Evolutionary conservation across 1,140 invertebrate species (phyloP).

Genomic region (Heliconius hewitsoni): DNA sequence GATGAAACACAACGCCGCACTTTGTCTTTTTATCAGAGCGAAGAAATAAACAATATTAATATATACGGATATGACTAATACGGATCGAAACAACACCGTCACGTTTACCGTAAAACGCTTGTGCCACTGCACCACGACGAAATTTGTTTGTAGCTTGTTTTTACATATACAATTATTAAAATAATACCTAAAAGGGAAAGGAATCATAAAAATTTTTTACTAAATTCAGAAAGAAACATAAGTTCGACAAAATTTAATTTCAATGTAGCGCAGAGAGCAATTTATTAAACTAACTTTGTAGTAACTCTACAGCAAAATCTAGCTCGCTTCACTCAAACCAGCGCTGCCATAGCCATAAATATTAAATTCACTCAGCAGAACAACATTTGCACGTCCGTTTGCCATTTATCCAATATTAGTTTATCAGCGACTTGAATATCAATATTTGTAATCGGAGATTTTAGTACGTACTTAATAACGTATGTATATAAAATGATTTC

Average conservation of each 20-base stretch:
- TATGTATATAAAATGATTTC: not conserved
- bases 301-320: conserved; percentile 5
- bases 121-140: too few relatives aligned
- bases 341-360: not conserved
- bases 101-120: too few relatives aligned
- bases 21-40: too few relatives aligned
- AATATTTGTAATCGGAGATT: conserved; percentile 1
- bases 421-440: conserved; percentile 1
- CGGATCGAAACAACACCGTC: too few relatives aligned
- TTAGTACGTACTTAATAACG: not conserved
- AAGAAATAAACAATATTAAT: too few relatives aligned
- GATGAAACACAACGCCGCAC: too few relatives aligned
- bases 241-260: not conserved
- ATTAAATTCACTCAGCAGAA: not conserved
- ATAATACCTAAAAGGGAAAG: too few relatives aligned
- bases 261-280: conserved; percentile 2
- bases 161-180: too few relatives aligned
- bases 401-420: conserved; percentile 7
- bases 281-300: conserved; percentile 2
- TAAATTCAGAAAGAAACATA: not conserved
- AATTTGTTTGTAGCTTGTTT: too few relatives aligned
- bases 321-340: not conserved
- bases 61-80: too few relatives aligned
- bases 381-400: conserved; percentile 12
- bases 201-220: not conserved